Base-by-base conservation (phyloP, 2,888 invertebrate genomes). In the Malachius bipustulatus region DNA sequence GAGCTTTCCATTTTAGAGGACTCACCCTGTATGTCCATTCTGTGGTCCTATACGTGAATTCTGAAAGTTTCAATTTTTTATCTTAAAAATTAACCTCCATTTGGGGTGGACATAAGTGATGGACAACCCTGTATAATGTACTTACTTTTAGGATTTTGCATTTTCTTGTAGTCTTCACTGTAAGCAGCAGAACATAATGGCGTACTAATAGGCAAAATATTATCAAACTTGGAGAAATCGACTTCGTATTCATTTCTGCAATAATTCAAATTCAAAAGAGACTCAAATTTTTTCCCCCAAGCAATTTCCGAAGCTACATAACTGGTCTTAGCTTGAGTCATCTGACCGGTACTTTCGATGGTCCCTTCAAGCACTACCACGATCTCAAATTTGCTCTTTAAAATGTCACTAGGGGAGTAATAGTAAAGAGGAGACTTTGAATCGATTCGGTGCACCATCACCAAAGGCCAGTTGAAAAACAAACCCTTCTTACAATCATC, bases 401-500 rank as follows among this genome's bases (percentile, higher is more conserved):
- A 69, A 50, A 93, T 69, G 60, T 91, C 89, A 30, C 83, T 79
- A 0, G 89, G 87, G 3, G 85, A 82, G 63, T 91, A 73, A 45
- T 76, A 72, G 63, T 81, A 93, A 11, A 96, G 71, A 0, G 96
- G 94, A 48, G 88, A 89, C 1, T 61, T 62, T 35, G 69, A 72
- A 56, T 88, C 80, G 47, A 96, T 93, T 34, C 74, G 71, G 58
- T 96, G 96, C 24, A 85, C 79, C 19, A 91, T 78, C 6, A 87
- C 80, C 51, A 88, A 74, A 1, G 96, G 96, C 94, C 94, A 96
- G 38, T 93, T 79, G 52, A 94, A 83, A 63, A 96, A 91, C 3
- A 91, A 68, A 43, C 77, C 70, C 12, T 84, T 80, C 37, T 80
- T 77, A 45, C 84, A 82, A 16, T 80, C 82, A 52, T 89, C 84